These are phyloP conservation scores for Sphinx pinastri DNA, from an alignment of 2,888 invertebrate species.

Conservation along the genomic window DNA sequence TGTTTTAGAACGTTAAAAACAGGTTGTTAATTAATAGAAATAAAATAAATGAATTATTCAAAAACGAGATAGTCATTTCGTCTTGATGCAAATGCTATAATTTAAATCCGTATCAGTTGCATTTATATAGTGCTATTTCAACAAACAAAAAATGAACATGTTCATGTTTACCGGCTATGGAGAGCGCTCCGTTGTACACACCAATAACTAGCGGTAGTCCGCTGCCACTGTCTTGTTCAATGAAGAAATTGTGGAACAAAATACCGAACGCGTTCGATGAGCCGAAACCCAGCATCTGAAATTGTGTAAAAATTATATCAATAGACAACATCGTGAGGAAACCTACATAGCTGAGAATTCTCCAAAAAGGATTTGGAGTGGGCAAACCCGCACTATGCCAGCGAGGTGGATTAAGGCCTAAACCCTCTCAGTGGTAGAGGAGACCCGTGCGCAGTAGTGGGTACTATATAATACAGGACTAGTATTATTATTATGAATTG, in stretches of 20 bases:
- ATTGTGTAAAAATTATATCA: conserved; percentile 31
- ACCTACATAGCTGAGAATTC: background rate
- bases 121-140: background rate
- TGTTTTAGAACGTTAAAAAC: too few species aligned
- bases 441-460: background rate
- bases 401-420: background rate
- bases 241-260: conserved; percentile 88
- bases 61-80: background rate
- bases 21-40: too few species aligned
- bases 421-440: background rate
- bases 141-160: background rate
- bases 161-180: conserved; percentile 81
- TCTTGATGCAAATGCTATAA: background rate
- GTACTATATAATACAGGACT: background rate
- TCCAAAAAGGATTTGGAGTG: background rate
- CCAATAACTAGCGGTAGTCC: conserved; percentile 88
- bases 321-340: background rate
- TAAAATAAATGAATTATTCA: too few species aligned
- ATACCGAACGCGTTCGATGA: conserved; percentile 88
- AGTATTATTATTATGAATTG: too few species aligned
- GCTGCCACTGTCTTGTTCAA: conserved; percentile 87
- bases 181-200: conserved; percentile 86
- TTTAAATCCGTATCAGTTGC: background rate
- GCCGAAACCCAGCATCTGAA: conserved; percentile 87
- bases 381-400: background rate